A percentile compares a stretch with the other conserved stretches of the same genome.
Conservation (phyloP, 2,888 invertebrate genomes). For the Pinctada fucata region DNA sequence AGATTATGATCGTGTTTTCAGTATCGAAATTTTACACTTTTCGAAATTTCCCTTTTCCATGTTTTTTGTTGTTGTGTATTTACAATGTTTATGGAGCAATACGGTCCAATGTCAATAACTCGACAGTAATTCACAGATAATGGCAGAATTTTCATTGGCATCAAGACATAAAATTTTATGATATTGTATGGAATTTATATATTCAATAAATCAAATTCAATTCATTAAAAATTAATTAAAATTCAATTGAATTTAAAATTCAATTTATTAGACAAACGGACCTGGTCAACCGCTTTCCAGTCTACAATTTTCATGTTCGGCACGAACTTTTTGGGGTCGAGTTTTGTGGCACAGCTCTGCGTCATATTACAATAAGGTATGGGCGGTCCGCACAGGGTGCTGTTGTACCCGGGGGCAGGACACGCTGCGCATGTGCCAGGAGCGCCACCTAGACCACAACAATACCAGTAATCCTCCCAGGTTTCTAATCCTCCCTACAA, state of each 20-base stretch:
- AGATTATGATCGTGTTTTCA: not conserved
- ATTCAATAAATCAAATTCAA: too few relatives aligned
- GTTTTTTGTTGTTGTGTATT: too few relatives aligned
- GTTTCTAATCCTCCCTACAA: conserved; percentile 67
- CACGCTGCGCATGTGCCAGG: conserved; percentile 64
- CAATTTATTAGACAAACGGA: conserved; percentile 19
- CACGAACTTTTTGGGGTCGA: conserved; percentile 65
- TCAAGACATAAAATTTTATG: too few relatives aligned
- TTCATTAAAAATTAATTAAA: too few relatives aligned
- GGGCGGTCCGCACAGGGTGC: conserved; percentile 66
- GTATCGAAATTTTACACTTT: too few relatives aligned
- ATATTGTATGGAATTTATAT: too few relatives aligned
- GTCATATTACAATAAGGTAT: conserved; percentile 66
- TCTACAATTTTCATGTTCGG: conserved; percentile 61
- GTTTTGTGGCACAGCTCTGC: conserved; percentile 66
- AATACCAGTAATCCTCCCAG: conserved; percentile 64
- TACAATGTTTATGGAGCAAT: too few relatives aligned
- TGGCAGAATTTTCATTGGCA: too few relatives aligned
- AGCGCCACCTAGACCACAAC: conserved; percentile 60
- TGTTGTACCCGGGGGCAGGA: conserved; percentile 65
- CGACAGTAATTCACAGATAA: too few relatives aligned
- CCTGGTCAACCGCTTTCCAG: conserved; percentile 66
- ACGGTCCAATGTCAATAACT: too few relatives aligned
- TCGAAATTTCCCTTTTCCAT: too few relatives aligned
- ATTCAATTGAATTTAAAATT: too few relatives aligned